These are phyloP conservation scores for Oligia fasciuncula DNA, from an alignment of 2,888 invertebrate genomes.

Conservation along the genomic window DNA sequence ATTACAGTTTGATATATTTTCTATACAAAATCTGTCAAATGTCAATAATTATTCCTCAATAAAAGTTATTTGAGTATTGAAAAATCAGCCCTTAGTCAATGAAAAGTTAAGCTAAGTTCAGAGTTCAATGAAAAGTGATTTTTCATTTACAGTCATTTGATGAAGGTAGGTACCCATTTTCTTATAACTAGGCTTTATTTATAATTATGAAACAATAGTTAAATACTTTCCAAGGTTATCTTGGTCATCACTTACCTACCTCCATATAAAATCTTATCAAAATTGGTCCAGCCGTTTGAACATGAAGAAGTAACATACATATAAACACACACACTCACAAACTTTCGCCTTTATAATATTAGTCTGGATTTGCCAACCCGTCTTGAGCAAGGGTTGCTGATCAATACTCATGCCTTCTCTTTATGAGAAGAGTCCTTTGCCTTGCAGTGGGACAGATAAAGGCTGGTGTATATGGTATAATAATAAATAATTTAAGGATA, in stretches of 20 bases:
- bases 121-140: background rate
- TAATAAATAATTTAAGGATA: background rate
- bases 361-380: background rate
- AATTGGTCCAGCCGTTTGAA: too few relatives aligned
- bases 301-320: too few relatives aligned
- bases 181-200: background rate
- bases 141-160: background rate
- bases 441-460: background rate
- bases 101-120: background rate
- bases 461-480: too few relatives aligned
- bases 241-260: background rate
- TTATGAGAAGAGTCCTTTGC: background rate
- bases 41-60: too few relatives aligned
- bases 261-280: too few relatives aligned
- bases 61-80: too few relatives aligned
- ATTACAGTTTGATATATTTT: too few relatives aligned
- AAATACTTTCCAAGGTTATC: background rate
- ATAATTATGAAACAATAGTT: background rate
- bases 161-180: background rate
- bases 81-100: too few relatives aligned
- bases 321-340: too few relatives aligned
- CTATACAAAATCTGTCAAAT: too few relatives aligned
- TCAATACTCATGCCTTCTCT: background rate
- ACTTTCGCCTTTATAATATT: background rate
- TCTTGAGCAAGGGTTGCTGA: background rate